Percentiles rank a stretch among this genome's conserved stretches.
Evolutionary conservation across 1,140 invertebrate species (phyloP).

Genomic region (Harlomillsia oculata): DNA sequence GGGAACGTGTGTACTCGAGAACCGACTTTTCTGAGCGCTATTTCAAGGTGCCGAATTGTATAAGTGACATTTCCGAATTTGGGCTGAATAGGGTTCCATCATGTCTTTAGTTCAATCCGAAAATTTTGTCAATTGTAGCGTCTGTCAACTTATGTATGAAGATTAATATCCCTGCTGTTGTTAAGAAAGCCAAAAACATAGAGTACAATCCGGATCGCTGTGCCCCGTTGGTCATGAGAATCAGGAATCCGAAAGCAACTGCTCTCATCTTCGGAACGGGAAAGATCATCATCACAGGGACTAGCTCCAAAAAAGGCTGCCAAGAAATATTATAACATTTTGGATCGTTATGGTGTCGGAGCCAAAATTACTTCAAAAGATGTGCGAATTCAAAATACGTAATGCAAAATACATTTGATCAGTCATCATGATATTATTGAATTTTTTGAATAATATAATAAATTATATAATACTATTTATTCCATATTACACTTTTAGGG

Average conservation of each 20-base stretch:
- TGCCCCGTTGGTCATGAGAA: slow-evolving; percentile 52
- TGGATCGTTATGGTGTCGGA: slow-evolving; percentile 49
- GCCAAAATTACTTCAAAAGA: neutral
- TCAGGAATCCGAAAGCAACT: slow-evolving; percentile 49
- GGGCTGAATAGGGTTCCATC: too few species aligned
- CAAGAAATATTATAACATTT: slow-evolving; percentile 49
- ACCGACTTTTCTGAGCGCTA: too few species aligned
- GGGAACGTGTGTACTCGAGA: too few species aligned
- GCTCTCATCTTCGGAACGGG: slow-evolving; percentile 51
- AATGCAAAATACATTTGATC: neutral
- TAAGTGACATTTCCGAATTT: too few species aligned
- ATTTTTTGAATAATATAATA: neutral
- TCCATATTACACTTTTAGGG: slow-evolving; percentile 2
- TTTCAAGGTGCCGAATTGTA: too few species aligned
- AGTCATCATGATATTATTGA: neutral
- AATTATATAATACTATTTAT: neutral
- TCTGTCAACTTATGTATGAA: slow-evolving; percentile 43
- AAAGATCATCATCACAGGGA: slow-evolving; percentile 53
- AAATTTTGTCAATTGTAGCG: slow-evolving; percentile 39
- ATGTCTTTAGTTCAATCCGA: too few species aligned
- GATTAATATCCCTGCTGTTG: slow-evolving; percentile 44
- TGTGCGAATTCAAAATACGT: slow-evolving; percentile 14
- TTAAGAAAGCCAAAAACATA: slow-evolving; percentile 49
- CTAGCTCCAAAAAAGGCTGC: slow-evolving; percentile 49
- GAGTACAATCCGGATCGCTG: slow-evolving; percentile 54